Evolutionary conservation across 2,797 vertebrate species (phyloP), one percentile per base, ranked within the genome.

Genomic region (Eremophila alpestris): DNA sequence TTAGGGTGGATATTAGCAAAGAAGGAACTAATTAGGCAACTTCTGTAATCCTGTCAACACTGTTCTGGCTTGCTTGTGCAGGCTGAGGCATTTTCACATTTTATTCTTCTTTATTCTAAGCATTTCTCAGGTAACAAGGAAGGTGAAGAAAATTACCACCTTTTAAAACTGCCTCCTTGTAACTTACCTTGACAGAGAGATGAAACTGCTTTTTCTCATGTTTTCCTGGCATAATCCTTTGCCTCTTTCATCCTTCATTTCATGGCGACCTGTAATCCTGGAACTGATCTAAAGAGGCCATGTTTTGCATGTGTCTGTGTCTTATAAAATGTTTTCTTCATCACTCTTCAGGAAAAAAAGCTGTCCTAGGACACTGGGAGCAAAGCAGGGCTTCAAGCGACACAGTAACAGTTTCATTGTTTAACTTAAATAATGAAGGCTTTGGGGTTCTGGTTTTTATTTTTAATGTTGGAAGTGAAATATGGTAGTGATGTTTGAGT

Each of bases 11-110:
- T 97, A 94, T 94, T 87, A 93, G 65, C 80, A 95, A 93, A 95
- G 94, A 90, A 93, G 90, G 93, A 96, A 95, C 89, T 91, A 95
- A 95, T 96, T 94, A 96, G 74, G 92, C 79, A 93, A 93, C 85
- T 95, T 94, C 87, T 94, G 90, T 93, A 95, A 89, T 83, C 76
- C 90, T 95, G 95, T 95, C 95, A 96, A 87, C 85, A 70, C 85
- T 75, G 62, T 91, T 92, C 83, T 78, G 88, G 86, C 79, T 94
- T 96, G 85, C 94, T 96, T 85, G 64, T 80, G 85, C 78, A 95
- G 94, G 94, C 92, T 48, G 73, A 88, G 82, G 36, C 86, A 70
- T 78, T 94, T 83, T 69, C 74, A 38, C 55, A 52, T 94, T 94
- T 86, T 71, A 48, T 70, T 89, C 45, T 71, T 87, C 77, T 82